Evolutionary conservation across 2,113 vertebrate species (phyloP).

Genomic region (Dromiciops gliroides): DNA sequence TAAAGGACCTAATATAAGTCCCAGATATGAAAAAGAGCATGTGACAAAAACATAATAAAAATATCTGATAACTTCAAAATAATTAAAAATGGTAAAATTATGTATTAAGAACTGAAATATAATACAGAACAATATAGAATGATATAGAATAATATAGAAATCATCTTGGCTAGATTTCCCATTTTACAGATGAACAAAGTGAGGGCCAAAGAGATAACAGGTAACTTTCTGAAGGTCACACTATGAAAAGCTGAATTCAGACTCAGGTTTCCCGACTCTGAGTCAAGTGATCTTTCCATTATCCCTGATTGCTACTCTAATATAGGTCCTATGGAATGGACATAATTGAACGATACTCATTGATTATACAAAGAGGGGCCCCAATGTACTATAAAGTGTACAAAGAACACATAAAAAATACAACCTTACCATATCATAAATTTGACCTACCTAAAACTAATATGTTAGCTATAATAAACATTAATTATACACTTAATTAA

Average conservation of each 20-base stretch:
- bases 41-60: neutral
- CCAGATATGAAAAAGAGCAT: slow-evolving; percentile 12
- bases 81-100: neutral
- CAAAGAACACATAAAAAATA: slow-evolving; percentile 4
- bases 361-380: slow-evolving; percentile 8
- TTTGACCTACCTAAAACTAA: slow-evolving; percentile 7
- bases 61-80: neutral
- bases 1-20: slow-evolving; percentile 13
- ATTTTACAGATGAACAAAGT: neutral
- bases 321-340: neutral
- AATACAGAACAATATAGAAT: no score
- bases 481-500: neutral
- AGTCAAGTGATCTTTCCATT: neutral
- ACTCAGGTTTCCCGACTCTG: neutral
- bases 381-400: neutral
- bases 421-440: neutral
- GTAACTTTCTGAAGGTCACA: neutral
- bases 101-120: neutral
- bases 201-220: neutral
- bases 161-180: neutral
- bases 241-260: neutral
- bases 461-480: slow-evolving; percentile 5
- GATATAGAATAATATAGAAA: no score
- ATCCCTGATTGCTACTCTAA: neutral
- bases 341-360: neutral